Evolutionary conservation across 1,140 invertebrate species (phyloP), one percentile per base, ranked within the genome.

Genomic region (Bombus huntii): DNA sequence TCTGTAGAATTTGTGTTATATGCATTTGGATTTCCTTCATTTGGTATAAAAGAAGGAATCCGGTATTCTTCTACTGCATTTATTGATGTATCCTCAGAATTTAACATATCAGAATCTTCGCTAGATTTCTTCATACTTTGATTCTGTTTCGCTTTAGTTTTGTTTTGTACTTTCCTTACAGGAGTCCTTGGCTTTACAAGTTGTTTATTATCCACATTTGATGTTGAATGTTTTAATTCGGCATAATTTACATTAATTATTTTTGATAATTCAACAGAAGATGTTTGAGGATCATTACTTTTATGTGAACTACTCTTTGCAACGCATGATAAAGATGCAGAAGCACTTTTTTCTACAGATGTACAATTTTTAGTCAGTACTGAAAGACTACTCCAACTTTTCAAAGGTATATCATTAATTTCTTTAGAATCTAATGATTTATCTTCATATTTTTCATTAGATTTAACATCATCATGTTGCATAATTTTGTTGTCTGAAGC

Each of bases 161-260:
- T 92, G 78, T 10, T 92, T 68, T 79, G 86, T 15, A 42, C 70
- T 39, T 91, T 89, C 57, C 87, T 88, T 3, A 70, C 13, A 3
- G 86, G 71, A 22, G 83, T 90, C 37, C 78, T 90, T 39, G 80
- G 71, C 59, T 82, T 90, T 34, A 62, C 15, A n/a, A 37, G 18
- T n/a, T 75, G 44, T n/a, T 81, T 83, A 39, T 85, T 71, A 8
- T 81, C 66, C 0, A 12, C 1, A 15, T 57, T 71, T 39, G 87
- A 59, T 59, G 73, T 85, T 31, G 70, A 83, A 44, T 89, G 77
- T 47, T 91, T 91, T 15, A 85, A 73, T 42, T 93, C 92, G 0
- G 91, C 89, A 76, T 94, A 94, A 84, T 94, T 91, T 39, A 94
- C 72, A 57, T 92, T 91, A 68, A 94, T 94, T 34, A 94, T 92